These are phyloP conservation scores for Papilio polyxenes DNA, from an alignment of 1,140 invertebrate species.

Conservation along the genomic window DNA sequence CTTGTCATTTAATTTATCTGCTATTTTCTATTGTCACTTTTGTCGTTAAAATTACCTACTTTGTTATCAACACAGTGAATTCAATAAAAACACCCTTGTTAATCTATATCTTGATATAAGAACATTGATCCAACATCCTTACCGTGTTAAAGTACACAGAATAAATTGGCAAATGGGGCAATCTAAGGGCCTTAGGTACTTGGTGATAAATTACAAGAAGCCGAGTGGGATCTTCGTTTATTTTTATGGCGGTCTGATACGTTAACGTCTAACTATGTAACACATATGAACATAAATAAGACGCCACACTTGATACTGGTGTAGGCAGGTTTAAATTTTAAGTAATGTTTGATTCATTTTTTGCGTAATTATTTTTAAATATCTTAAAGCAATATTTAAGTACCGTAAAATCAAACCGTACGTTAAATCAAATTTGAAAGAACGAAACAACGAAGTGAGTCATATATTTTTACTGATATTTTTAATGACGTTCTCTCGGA, in stretches of 20 bases:
- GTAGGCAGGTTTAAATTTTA: neutral
- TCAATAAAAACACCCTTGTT: conserved; percentile 25
- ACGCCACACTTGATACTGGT: neutral
- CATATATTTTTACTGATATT: too few relatives aligned
- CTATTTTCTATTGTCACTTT: neutral
- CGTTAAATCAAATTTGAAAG: too few relatives aligned
- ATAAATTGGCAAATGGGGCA: conserved; percentile 27
- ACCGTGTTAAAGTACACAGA: conserved; percentile 25
- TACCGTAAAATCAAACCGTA: too few relatives aligned
- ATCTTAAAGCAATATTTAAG: neutral
- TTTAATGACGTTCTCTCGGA: too few relatives aligned
- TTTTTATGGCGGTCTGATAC: conserved; percentile 25
- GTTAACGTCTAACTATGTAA: conserved; percentile 22
- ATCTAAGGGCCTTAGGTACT: conserved; percentile 24
- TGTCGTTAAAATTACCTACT: neutral
- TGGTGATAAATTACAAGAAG: conserved; percentile 29
- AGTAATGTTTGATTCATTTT: neutral
- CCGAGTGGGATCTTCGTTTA: conserved; percentile 24
- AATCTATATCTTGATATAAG: conserved; percentile 15
- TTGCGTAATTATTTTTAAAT: too few relatives aligned
- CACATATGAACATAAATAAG: conserved; percentile 20
- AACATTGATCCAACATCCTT: conserved; percentile 23
- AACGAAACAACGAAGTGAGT: too few relatives aligned
- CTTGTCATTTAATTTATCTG: neutral
- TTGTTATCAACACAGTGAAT: neutral